These are phyloP conservation scores for Pedionomus torquatus DNA, from an alignment of 2,113 vertebrate species.

Conservation along the genomic window DNA sequence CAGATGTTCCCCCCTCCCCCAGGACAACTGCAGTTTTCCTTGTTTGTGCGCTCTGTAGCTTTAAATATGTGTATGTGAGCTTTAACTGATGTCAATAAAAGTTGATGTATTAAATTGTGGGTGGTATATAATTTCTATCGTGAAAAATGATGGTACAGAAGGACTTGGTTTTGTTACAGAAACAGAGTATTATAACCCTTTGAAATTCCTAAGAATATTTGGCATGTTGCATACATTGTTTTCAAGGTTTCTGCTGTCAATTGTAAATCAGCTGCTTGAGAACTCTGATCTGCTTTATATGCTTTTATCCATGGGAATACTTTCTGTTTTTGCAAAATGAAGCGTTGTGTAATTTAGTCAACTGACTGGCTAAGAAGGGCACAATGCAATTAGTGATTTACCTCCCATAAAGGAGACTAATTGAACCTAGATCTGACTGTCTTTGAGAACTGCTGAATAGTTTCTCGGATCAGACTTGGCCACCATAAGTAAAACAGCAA, in stretches of 20 bases:
- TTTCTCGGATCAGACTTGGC: background rate
- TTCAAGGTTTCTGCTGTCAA: background rate
- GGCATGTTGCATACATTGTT: background rate
- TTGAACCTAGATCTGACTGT: background rate
- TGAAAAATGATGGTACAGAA: background rate
- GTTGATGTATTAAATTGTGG: background rate
- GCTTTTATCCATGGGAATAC: background rate
- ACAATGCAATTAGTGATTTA: background rate
- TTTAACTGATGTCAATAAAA: background rate
- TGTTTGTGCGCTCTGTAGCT: background rate
- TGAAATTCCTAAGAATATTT: background rate
- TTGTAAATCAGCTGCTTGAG: background rate
- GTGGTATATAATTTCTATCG: background rate
- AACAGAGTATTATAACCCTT: background rate
- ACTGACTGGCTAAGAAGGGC: background rate
- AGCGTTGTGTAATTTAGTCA: background rate
- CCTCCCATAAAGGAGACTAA: background rate
- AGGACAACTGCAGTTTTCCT: background rate
- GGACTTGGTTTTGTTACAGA: background rate
- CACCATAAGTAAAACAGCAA: background rate
- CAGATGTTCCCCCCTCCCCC: no score
- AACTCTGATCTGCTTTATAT: background rate
- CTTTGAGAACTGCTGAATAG: background rate
- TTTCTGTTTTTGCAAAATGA: background rate
- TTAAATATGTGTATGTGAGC: rapidly evolving